Evolutionary conservation across 1,140 invertebrate genomes (phyloP).

Genomic region (Antheraea pernyi): DNA sequence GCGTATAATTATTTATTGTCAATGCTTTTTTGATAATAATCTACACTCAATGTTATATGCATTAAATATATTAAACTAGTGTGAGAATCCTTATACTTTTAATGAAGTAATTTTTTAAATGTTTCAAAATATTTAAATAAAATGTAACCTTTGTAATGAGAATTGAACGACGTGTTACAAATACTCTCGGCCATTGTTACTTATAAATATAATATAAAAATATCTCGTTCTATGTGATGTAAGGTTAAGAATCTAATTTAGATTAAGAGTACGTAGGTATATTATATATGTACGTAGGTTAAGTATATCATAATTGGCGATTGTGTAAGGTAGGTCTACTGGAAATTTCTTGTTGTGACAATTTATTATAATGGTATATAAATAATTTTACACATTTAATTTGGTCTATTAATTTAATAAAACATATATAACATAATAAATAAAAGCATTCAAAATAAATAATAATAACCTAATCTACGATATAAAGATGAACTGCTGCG

Average conservation of each 20-base stretch:
- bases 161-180: constrained; percentile 42
- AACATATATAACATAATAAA: too few species aligned
- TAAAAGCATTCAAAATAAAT: too few species aligned
- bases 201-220: constrained; percentile 43
- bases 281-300: constrained; percentile 29
- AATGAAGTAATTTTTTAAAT: neutral
- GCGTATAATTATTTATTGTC: constrained; percentile 11
- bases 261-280: constrained; percentile 45
- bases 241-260: constrained; percentile 57
- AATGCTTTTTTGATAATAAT: constrained; percentile 7
- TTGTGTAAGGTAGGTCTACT: constrained; percentile 56
- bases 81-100: constrained; percentile 4
- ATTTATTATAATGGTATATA: constrained; percentile 70
- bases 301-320: constrained; percentile 47
- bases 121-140: neutral
- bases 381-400: constrained; percentile 70
- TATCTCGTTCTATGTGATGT: constrained; percentile 77
- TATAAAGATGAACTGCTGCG: too few species aligned
- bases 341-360: constrained; percentile 74
- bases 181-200: constrained; percentile 58
- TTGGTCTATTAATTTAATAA: constrained; percentile 13
- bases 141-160: constrained; percentile 25
- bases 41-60: neutral
- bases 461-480: too few species aligned
- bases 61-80: neutral